Evolutionary conservation across 2,797 vertebrate genomes (phyloP).

Genomic region (Prunella strophiata): DNA sequence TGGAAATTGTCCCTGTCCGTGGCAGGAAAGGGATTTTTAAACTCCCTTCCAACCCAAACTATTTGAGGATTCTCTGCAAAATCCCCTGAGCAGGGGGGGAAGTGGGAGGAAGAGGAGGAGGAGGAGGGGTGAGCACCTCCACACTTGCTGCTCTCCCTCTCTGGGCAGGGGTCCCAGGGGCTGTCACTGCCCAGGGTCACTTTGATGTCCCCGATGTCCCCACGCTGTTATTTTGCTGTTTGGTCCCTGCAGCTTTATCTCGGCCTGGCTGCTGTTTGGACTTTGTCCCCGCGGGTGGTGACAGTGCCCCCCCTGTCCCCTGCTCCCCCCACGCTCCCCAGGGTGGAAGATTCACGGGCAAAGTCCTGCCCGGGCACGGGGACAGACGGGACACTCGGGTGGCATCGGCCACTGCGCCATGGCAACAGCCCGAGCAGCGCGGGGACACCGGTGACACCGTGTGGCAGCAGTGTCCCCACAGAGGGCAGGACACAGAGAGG

Average conservation of each 20-base stretch:
- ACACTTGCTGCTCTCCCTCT: neutral
- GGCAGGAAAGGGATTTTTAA: no score
- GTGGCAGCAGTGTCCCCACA: neutral
- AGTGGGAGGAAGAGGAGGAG: neutral
- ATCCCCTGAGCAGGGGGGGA: neutral
- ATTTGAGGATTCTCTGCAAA: neutral
- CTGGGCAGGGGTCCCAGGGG: rapidly evolving
- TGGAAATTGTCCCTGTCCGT: no score
- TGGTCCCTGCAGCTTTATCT: neutral
- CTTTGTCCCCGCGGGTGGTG: neutral
- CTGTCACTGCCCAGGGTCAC: neutral
- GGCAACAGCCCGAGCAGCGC: neutral
- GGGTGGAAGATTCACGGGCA: neutral
- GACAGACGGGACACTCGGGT: neutral
- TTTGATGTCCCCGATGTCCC: neutral
- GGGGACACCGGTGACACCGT: rapidly evolving
- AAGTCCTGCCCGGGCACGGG: neutral
- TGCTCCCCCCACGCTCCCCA: neutral
- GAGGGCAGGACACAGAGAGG: neutral
- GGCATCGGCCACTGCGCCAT: neutral
- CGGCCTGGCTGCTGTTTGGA: neutral
- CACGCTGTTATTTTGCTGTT: neutral
- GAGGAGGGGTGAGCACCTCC: neutral
- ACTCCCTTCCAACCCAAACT: no score
- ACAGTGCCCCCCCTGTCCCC: neutral